Base-by-base conservation (phyloP, 2,888 invertebrate genomes). In the Uloborus plumipes region DNA sequence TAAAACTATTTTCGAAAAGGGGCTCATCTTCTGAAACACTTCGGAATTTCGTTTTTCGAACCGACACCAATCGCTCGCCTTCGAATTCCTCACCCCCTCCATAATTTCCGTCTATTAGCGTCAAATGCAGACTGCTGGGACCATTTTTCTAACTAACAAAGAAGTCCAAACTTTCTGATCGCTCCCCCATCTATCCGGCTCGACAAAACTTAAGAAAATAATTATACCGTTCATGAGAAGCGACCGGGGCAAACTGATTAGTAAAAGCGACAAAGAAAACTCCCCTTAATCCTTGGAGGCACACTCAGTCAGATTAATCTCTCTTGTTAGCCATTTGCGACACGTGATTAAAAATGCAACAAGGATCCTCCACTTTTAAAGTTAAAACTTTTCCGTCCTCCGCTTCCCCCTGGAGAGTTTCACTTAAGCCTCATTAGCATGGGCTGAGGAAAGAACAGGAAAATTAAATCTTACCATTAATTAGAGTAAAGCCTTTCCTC, bases 341-440 rank as follows among this genome's bases (percentile, higher is more conserved):
- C 79, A 80, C 61, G 73, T 73, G 73, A 80, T 80, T 80, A 80
- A 80, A 80, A 80, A 80, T 80, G 79, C 79, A 80, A 80, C 79
- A 80, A 79, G 78, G 50, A 66, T 79, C 61, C 61, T 22, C 71
- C 67, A 62, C 79, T 80, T 80, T 73, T 73, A 80, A 80, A 80
- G 73, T 80, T 67, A 67, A 69, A 80, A 80, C 79, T 80, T 80
- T 80, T 69, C 79, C 62, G 51, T 49, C 51, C 15, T 66, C 1
- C 9, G 39, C 39, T 31, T 31, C 49, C 61, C 77, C 71, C 73
- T 49, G 13, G 73, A 69, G 79, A 53, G 59, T 73, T 80, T 69
- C 79, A 80, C 79, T 80, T 80, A 80, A 80, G 79, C 59, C 79
- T 80, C 79, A 80, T 80, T 80, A 80, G 73, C 73, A 80, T 73